Evolutionary conservation across 2,888 invertebrate genomes (phyloP).

Genomic region (Endotricha flammealis): DNA sequence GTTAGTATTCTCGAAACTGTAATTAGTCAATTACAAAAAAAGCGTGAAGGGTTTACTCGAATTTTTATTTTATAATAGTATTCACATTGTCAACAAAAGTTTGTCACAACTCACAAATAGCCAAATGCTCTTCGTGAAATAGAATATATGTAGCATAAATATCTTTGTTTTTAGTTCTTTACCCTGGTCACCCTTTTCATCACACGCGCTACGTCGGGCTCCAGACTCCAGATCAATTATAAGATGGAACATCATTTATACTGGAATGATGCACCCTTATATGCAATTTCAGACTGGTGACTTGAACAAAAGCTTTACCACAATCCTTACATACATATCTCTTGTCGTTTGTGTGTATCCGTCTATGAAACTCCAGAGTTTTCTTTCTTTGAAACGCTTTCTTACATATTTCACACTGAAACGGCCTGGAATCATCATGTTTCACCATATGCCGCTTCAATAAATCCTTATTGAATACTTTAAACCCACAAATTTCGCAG

Average conservation of each 20-base stretch:
- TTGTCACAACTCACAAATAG: too few species aligned
- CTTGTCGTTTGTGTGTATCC: slow-evolving; percentile 71
- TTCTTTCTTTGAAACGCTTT: slow-evolving; percentile 78
- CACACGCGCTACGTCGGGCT: too few species aligned
- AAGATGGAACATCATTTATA: slow-evolving; percentile 18
- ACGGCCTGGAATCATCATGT: slow-evolving; percentile 76
- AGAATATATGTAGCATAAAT: too few species aligned
- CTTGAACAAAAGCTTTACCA: slow-evolving; percentile 75
- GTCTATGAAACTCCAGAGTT: slow-evolving; percentile 65
- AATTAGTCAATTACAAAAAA: too few species aligned
- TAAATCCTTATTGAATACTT: slow-evolving; percentile 57
- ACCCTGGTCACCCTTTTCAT: too few species aligned
- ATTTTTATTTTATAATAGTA: too few species aligned
- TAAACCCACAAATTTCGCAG: slow-evolving; percentile 58
- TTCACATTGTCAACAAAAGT: too few species aligned
- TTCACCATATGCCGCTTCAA: slow-evolving; percentile 74
- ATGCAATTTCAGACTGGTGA: slow-evolving; percentile 77
- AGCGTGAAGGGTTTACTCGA: too few species aligned
- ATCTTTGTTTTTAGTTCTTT: too few species aligned
- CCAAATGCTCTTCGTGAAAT: too few species aligned
- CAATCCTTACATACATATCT: slow-evolving; percentile 74
- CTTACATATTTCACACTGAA: slow-evolving; percentile 74
- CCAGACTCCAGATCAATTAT: too few species aligned
- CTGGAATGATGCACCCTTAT: slow-evolving; percentile 69
- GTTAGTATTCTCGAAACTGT: too few species aligned